Percentiles rank a stretch among this genome's conserved stretches.
Evolutionary conservation across 30 jellyfish, hydroid and myxozoan species (phyloP).

Genomic region (Pseudorhiza aurosa): DNA sequence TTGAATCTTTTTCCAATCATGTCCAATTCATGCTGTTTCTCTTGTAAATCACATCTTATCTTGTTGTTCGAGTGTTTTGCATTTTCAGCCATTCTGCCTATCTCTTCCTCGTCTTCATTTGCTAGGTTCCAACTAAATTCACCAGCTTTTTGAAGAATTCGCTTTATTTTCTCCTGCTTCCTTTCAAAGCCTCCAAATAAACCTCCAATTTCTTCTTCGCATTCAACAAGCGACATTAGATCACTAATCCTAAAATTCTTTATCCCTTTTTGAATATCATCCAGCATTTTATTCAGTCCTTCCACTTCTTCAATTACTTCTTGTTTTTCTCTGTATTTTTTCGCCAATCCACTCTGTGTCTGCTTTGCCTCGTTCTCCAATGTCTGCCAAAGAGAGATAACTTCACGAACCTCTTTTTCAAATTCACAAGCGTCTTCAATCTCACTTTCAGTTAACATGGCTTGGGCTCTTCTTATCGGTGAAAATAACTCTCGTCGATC

Average conservation of each 20-base stretch:
- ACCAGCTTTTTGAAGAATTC: slow-evolving; percentile 16
- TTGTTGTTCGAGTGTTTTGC: slow-evolving; percentile 6
- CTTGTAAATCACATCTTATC: slow-evolving; percentile 23
- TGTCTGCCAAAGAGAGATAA: slow-evolving; percentile 15
- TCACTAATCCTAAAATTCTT: slow-evolving; percentile 13
- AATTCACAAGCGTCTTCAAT: background rate
- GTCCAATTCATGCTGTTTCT: slow-evolving; percentile 18
- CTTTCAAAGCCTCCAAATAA: slow-evolving; percentile 10
- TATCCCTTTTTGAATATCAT: slow-evolving; percentile 24
- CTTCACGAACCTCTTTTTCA: slow-evolving; percentile 14
- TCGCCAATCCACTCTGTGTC: slow-evolving; percentile 30
- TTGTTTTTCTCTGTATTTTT: slow-evolving; percentile 1
- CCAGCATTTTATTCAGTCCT: slow-evolving; percentile 1
- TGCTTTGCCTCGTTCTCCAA: slow-evolving; percentile 32
- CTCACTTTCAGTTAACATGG: background rate
- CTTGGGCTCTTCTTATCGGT: slow-evolving; percentile 40
- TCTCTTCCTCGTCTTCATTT: slow-evolving; percentile 21
- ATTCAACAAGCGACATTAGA: slow-evolving; percentile 52
- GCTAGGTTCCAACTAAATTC: background rate
- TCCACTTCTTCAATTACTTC: slow-evolving; percentile 15
- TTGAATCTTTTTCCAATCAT: slow-evolving; percentile 8
- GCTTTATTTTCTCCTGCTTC: slow-evolving; percentile 1
- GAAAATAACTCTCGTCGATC: slow-evolving; percentile 47
- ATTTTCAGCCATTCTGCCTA: background rate
- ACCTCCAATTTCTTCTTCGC: slow-evolving; percentile 44